Evolutionary conservation across 1,140 invertebrate species (phyloP), one percentile per base, ranked within the genome.

Genomic region (Drosophila littoralis): DNA sequence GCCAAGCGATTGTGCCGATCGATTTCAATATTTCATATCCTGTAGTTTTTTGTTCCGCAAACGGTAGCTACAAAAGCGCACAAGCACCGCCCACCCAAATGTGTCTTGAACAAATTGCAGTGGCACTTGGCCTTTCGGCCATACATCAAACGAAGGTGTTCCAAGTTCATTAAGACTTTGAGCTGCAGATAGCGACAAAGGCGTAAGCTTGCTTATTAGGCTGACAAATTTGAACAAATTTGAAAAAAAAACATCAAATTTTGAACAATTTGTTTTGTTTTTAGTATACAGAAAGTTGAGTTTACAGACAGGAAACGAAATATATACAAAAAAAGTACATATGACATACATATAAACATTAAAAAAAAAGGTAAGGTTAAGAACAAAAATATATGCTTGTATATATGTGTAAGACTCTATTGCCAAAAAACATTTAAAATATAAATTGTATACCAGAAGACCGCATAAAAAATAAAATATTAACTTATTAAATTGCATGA

Each of bases 121-220:
- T 82, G 79, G 71, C 82, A 79, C 67, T 77, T 86, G 75, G 57
- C 75, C 71, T 88, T 81, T 85, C 43, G 61, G 73, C 40, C 33
- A 51, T 4, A 40, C 40, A 80, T 57, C 64, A 22, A 17, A 17
- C 45, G n/a, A 42, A 73, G 48, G 54, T 70, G 42, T n/a, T 46
- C 42, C 40, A 57, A 66, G 46, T 63, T 65, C 43, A 45, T 22
- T 55, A 33, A 60, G 45, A 65, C 63, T 52, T 7, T 17, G 61
- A 46, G 15, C 46, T 28, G 46, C 13, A 40, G 65, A 28, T 59
- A 32, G 13, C 50, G 36, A 17, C 46, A 61, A 17, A 46, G 50
- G 58, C 54, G 59, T 66, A 35, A 35, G 46, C 46, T 8, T 10
- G 45, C 33, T 45, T 17, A 28, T 42, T 28, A 43, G 43, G 40